Percentiles rank a stretch among this genome's conserved stretches.
These are phyloP conservation scores for Lithobates sylvaticus DNA, from an alignment of 2,797 vertebrate genomes.

Conservation along the genomic window DNA sequence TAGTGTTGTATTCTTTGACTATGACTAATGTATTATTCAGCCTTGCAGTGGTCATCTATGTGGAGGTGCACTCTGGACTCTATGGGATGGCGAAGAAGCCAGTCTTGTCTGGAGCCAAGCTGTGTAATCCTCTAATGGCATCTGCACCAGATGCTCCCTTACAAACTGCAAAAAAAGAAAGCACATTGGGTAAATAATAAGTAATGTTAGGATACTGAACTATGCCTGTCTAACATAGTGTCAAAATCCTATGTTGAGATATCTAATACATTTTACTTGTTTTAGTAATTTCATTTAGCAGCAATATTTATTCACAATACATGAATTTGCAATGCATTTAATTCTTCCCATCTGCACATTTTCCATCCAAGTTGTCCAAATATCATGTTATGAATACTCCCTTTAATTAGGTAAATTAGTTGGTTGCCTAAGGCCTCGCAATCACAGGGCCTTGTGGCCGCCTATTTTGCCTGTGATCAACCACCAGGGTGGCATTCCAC, in stretches of 20 bases:
- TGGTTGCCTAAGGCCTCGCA: too few species aligned
- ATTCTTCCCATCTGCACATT: too few species aligned
- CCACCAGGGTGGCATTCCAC: too few species aligned
- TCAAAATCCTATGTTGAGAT: neutral
- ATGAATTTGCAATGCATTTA: too few species aligned
- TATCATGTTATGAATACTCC: too few species aligned
- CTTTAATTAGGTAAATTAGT: too few species aligned
- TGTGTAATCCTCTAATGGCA: slow-evolving; percentile 76
- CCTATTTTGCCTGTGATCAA: too few species aligned
- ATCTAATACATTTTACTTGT: neutral
- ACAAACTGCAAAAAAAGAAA: slow-evolving; percentile 74
- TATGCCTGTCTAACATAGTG: neutral
- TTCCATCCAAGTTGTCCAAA: too few species aligned
- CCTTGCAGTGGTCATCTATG: slow-evolving; percentile 38
- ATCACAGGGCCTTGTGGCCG: too few species aligned
- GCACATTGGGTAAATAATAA: neutral
- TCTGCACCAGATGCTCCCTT: slow-evolving; percentile 76
- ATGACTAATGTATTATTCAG: neutral
- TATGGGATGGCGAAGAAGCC: slow-evolving; percentile 39
- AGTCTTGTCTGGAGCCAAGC: slow-evolving; percentile 73
- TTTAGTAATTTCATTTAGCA: too few species aligned
- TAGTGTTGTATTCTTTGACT: too few species aligned
- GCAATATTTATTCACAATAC: too few species aligned
- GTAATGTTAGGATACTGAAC: neutral
- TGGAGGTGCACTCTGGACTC: slow-evolving; percentile 39